These are phyloP conservation scores for Elmis aenea DNA, from an alignment of 2,888 invertebrate genomes.

Conservation along the genomic window DNA sequence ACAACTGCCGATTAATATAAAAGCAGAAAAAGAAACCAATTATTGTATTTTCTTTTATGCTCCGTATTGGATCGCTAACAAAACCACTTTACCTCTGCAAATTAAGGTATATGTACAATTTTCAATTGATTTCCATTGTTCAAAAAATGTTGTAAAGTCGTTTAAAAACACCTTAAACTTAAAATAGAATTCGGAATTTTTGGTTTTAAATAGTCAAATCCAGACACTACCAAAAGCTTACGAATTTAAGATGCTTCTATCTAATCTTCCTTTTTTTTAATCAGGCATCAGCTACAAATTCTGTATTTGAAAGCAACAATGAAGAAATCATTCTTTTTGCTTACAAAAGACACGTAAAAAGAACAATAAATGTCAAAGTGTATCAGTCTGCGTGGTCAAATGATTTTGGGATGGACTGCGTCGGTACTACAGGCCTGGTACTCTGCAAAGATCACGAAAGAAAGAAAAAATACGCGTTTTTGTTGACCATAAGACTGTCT, in stretches of 20 bases:
- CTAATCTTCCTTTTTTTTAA: too few relatives aligned
- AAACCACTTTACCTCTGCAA: slow-evolving; percentile 76
- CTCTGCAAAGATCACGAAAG: slow-evolving; percentile 68
- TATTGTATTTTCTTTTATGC: slow-evolving; percentile 68
- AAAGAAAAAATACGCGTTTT: slow-evolving; percentile 65
- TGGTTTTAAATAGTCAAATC: too few relatives aligned
- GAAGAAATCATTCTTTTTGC: slow-evolving; percentile 69
- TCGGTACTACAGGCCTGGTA: slow-evolving; percentile 71
- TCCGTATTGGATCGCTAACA: slow-evolving; percentile 87
- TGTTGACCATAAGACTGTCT: slow-evolving; percentile 64
- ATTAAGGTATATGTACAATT: slow-evolving; percentile 74
- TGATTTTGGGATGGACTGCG: slow-evolving; percentile 61
- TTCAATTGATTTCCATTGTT: too few relatives aligned
- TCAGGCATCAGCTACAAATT: slow-evolving; percentile 11
- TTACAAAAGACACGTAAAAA: slow-evolving; percentile 52
- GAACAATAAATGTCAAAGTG: slow-evolving; percentile 52
- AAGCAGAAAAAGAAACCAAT: slow-evolving; percentile 58
- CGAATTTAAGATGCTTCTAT: too few relatives aligned
- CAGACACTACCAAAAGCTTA: too few relatives aligned
- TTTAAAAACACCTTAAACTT: too few relatives aligned
- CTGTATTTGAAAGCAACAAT: slow-evolving; percentile 32
- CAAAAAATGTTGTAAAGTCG: too few relatives aligned
- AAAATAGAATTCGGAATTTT: too few relatives aligned
- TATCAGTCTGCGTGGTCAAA: slow-evolving; percentile 64
- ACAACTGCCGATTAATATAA: slow-evolving; percentile 63